Evolutionary conservation across 2,113 vertebrate genomes (phyloP).

Genomic region (Corythornis madagascariensis): DNA sequence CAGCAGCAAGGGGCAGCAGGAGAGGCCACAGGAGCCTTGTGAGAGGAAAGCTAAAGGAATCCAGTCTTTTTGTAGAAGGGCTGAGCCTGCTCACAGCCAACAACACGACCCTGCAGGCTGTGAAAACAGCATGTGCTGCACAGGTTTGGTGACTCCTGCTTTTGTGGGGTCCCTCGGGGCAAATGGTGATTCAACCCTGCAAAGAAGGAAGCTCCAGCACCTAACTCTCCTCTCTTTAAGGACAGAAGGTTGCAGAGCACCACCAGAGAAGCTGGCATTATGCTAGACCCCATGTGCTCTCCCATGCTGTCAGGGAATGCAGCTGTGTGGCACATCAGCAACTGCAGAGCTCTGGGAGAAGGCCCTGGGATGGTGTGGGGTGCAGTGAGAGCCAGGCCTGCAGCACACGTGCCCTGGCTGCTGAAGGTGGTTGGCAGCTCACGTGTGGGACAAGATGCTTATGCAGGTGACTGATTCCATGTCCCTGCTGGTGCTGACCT

Average conservation of each 20-base stretch:
- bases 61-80: not conserved
- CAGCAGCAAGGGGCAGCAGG: not conserved
- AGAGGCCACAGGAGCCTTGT: not conserved
- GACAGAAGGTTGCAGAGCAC: slow-evolving; percentile 30
- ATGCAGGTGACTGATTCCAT: not conserved
- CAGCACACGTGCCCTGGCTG: not conserved
- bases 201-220: not conserved
- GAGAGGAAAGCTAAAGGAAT: not conserved
- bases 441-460: fast-evolving
- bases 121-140: not conserved
- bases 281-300: slow-evolving; percentile 19
- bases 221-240: not conserved
- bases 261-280: slow-evolving; percentile 21
- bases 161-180: not conserved
- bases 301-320: not conserved
- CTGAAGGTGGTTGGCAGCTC: not conserved
- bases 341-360: not conserved
- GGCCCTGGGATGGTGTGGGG: not conserved
- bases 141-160: not conserved
- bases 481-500: not conserved
- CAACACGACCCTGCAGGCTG: not conserved
- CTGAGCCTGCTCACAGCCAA: not conserved
- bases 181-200: not conserved
- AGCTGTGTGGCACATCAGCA: not conserved
- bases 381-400: not conserved